Percentiles rank a stretch among this genome's conserved stretches.
Conservation (phyloP, 2,113 vertebrate species). For the Cryptotis parvus region DNA sequence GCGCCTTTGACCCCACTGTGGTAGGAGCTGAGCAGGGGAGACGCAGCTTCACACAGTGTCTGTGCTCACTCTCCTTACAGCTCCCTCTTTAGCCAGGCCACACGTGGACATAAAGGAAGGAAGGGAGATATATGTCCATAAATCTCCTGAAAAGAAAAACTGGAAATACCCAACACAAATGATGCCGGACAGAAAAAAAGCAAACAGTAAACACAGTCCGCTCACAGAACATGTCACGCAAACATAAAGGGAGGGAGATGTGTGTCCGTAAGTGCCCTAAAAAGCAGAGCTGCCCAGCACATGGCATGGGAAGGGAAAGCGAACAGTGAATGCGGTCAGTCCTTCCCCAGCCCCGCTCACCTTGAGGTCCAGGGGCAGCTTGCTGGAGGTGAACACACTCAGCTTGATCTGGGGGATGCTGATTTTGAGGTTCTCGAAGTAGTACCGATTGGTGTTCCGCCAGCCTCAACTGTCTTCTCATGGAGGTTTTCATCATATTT, state of each 20-base stretch:
- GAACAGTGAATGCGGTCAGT: not conserved
- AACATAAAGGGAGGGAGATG: no score
- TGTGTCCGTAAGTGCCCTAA: no score
- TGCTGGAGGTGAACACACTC: conserved; percentile 97
- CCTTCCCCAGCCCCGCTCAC: conserved; percentile 80
- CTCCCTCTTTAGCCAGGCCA: conserved; percentile 44
- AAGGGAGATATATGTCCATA: not conserved
- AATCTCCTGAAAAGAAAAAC: conserved; percentile 3
- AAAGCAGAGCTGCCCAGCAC: no score
- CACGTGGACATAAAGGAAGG: not conserved
- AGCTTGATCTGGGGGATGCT: conserved; percentile 97
- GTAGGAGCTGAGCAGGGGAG: not conserved
- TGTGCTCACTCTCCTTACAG: not conserved
- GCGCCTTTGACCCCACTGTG: not conserved
- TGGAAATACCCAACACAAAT: not conserved
- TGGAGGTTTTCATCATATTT: conserved; percentile 95
- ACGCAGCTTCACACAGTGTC: not conserved
- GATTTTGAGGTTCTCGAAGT: conserved; percentile 99
- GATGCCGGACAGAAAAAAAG: not conserved
- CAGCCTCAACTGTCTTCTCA: conserved; percentile 91
- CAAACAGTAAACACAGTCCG: not conserved
- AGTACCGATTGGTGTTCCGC: conserved; percentile 91
- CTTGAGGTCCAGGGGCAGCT: conserved; percentile 96
- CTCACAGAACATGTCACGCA: conserved; percentile 80
- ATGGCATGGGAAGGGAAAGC: not conserved